Base-by-base conservation (phyloP, 2,888 invertebrate genomes). In the Tipula lateralis region DNA sequence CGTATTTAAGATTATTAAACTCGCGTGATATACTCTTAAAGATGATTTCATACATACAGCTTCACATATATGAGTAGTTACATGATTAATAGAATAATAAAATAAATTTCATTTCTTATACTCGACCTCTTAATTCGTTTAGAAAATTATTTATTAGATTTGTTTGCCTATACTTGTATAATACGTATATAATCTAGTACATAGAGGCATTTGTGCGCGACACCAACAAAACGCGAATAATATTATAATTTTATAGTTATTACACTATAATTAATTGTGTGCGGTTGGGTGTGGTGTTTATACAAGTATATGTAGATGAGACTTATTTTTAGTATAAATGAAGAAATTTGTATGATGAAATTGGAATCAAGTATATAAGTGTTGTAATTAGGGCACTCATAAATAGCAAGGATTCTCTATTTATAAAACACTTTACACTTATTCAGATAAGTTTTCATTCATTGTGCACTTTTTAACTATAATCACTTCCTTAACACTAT, bases 1-100 rank as follows among this genome's bases (percentile, higher is more conserved):
- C 66, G 66, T 66, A 66, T 66, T 66, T 66, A 66, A 66, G 66
- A 66, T 66, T 66, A 66, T 66, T 66, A 66, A 66, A 66, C 66
- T 66, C 66, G 66, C 66, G 66, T 66, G 66, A 66, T 66, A 66
- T 66, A 66, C 66, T 7, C 9, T 24, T 19, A 66, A 24, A 66
- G 66, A 66, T 66, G 66, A 66, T 66, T 66, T 66, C 66, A 66
- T 66, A 2, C 24, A 66, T 66, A 24, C 24, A 24, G 66, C 24
- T 19, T 66, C n/a, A 16, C 24, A 66, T 66, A n/a, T n/a, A n/a
- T n/a, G n/a, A 66, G 66, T 66, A 1, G 19, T 2, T 44, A 66
- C 13, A 66, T 66, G 66, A 24, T 66, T 66, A 66, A 66, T 66
- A 66, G 24, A 66, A 66, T 66, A 66, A 66, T 24, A 24, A 24